Base-by-base conservation (phyloP, 1,140 invertebrate species). In the Polyergus mexicanus region DNA sequence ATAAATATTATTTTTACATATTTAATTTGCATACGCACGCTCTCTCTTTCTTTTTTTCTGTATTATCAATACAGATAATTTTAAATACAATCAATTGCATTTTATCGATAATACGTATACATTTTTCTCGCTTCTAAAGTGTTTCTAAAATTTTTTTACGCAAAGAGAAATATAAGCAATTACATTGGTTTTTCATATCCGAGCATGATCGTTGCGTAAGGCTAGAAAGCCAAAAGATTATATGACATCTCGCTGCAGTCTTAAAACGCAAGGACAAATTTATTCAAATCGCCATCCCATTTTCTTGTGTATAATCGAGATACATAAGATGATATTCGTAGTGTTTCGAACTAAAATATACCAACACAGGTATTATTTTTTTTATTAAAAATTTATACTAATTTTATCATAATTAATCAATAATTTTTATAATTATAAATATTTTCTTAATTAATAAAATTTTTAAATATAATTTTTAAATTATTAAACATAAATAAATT, bases 221-320 rank as follows among this genome's bases (percentile, higher is more conserved):
- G 41, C 13, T 78, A 78, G 62, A 78, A 68, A 78, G 76, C 65
- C 32, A n/a, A 28, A 16, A 66, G 32, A 76, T 68, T 78, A 54
- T 41, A n/a, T n/a, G n/a, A 66, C 28, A 68, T 78, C 32, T 25
- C 13, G 32, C 10, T 35, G 62, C 8, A 35, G 13, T 68, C 44
- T 51, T 78, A 51, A 78, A 66, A 47, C 41, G 60, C 75, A 66
- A 77, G n/a, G 68, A 51, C 44, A 68, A 78, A 78, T 68, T 68
- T 78, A 78, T n/a, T 51, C 28, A 78, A 65, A 22, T 19, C 28
- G 1, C 60, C 10, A 51, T 78, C 41, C 16, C 51, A 41, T 71
- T 44, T 56, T 8, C 11, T 54, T 62, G 28, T 58, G 2, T 2
- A 58, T 66, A 65, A 84, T 74, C 68, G 47, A 38, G 32, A 54